Percentiles rank a stretch among this genome's conserved stretches.
Conservation (phyloP, 2,888 invertebrate species). For the Perithous albicinctus region DNA sequence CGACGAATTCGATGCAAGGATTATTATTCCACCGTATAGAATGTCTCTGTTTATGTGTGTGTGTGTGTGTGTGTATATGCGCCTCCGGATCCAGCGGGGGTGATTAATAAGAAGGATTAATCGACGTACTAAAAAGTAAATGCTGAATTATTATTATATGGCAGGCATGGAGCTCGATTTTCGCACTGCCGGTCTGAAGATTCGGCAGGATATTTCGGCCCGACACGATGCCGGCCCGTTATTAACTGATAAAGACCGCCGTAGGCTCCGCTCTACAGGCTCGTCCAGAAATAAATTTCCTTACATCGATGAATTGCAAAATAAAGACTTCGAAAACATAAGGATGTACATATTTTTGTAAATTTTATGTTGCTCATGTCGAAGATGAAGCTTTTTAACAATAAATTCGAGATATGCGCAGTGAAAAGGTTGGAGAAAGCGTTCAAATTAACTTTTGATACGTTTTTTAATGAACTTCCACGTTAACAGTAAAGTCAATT, state of each 20-base stretch:
- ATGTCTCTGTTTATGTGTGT: too few relatives aligned
- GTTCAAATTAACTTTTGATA: too few relatives aligned
- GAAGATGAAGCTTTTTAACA: not conserved
- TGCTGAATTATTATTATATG: conserved; percentile 59
- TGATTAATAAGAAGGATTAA: conserved; percentile 60
- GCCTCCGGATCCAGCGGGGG: conserved; percentile 20
- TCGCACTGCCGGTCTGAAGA: conserved; percentile 43
- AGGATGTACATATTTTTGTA: not conserved
- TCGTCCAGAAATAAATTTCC: conserved; percentile 13
- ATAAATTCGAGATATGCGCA: not conserved
- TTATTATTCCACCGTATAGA: conserved; percentile 42
- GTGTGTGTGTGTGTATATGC: too few relatives aligned
- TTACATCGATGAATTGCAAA: not conserved
- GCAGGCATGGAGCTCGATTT: conserved; percentile 49
- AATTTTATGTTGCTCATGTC: not conserved
- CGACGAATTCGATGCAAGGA: conserved; percentile 39
- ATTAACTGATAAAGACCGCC: conserved; percentile 76
- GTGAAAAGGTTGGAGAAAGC: too few relatives aligned
- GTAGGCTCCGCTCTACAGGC: conserved; percentile 37
- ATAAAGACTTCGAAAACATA: not conserved
- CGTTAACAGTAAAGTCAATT: too few relatives aligned
- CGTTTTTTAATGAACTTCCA: too few relatives aligned
- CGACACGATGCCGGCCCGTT: conserved; percentile 71
- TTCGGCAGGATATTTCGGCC: conserved; percentile 51
- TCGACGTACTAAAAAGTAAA: conserved; percentile 47